A percentile compares a stretch with the other conserved stretches of the same genome.
phyloP scores from a whole-genome alignment of 1,140 invertebrate species.

The Heterodera schachtii region DNA sequence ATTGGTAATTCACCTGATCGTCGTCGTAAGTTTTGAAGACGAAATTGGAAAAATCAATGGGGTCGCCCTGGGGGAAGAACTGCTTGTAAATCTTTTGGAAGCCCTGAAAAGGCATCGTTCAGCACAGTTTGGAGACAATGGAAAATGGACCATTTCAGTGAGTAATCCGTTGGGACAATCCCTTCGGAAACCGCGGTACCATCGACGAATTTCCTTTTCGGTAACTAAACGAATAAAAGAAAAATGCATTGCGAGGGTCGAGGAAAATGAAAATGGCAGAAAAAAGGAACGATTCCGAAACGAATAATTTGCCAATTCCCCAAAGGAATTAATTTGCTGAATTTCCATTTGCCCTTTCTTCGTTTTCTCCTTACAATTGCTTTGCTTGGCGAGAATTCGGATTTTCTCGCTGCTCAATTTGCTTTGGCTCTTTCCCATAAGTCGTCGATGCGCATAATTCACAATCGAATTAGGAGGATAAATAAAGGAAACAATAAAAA shows the following conservation, averaged over 20 bases:
- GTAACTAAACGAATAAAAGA: conserved; percentile 54
- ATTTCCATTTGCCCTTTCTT: conserved; percentile 6
- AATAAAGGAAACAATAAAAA: background rate
- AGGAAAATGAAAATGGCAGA: too few relatives aligned
- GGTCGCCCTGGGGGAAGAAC: conserved; percentile 90
- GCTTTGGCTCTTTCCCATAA: conserved; percentile 63
- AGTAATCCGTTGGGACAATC: conserved; percentile 66
- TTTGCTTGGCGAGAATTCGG: conserved; percentile 60
- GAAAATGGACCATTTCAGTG: conserved; percentile 58
- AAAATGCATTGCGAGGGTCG: too few relatives aligned
- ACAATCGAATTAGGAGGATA: background rate
- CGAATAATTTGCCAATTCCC: too few relatives aligned
- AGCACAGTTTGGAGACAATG: background rate
- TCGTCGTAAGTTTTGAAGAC: conserved; percentile 97
- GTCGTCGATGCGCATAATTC: background rate
- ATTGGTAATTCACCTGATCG: conserved; percentile 78
- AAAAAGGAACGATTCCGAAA: too few relatives aligned
- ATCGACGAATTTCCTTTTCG: conserved; percentile 65
- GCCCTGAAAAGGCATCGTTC: conserved; percentile 73
- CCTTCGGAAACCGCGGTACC: conserved; percentile 65
- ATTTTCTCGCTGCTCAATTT: conserved; percentile 61
- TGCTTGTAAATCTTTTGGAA: conserved; percentile 99
- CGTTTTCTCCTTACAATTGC: conserved; percentile 56
- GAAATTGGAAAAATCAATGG: conserved; percentile 91
- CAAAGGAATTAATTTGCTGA: too few relatives aligned